A percentile compares a stretch with the other conserved stretches of the same genome.
Evolutionary conservation across 2,113 vertebrate species (phyloP).

Genomic region (Pteropus alecto): DNA sequence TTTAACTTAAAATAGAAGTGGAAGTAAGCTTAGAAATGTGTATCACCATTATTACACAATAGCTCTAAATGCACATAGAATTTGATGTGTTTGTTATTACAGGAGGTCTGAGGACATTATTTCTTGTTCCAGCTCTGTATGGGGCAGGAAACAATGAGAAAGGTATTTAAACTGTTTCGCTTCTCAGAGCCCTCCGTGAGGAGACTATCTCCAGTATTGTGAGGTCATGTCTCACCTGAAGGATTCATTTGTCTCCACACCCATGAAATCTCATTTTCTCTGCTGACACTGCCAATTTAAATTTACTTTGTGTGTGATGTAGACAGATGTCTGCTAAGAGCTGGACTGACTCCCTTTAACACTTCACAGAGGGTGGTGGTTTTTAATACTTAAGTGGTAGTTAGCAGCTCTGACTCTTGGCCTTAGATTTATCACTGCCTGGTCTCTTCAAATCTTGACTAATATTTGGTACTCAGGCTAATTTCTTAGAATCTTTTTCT

Average conservation of each 20-base stretch:
- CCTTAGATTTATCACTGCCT: neutral
- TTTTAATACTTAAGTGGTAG: neutral
- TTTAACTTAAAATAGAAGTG: neutral
- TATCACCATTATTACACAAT: neutral
- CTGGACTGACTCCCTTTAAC: neutral
- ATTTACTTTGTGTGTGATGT: constrained; percentile 28
- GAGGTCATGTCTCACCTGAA: constrained; percentile 42
- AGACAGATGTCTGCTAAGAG: constrained; percentile 47
- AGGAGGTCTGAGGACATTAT: neutral
- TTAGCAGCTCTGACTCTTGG: neutral
- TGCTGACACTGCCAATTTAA: constrained; percentile 51
- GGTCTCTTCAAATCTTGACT: neutral
- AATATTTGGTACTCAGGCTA: neutral
- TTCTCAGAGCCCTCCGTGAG: neutral
- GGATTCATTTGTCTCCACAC: neutral
- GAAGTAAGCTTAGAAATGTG: neutral
- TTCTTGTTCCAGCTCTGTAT: neutral
- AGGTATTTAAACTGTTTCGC: neutral
- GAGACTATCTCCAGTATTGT: neutral
- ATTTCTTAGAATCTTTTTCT: neutral
- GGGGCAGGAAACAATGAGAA: neutral
- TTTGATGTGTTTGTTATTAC: neutral
- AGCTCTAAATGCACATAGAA: neutral
- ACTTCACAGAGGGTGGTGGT: neutral
- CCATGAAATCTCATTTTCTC: constrained; percentile 32